phyloP scores from a whole-genome alignment of 2,113 vertebrate species.

The Eupsittula cactorum region DNA sequence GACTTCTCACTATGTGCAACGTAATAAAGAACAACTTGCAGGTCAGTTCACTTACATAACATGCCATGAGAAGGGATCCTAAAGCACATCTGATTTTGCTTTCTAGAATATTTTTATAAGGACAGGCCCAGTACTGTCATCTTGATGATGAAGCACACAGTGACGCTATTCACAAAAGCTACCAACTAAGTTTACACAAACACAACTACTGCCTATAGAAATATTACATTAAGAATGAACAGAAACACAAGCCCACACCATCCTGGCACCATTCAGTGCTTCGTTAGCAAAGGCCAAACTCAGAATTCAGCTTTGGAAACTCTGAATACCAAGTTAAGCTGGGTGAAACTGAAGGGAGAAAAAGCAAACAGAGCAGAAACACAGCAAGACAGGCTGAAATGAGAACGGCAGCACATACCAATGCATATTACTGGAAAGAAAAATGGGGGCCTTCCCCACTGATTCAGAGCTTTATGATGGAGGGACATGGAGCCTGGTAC shows the following conservation, averaged over 20 bases:
- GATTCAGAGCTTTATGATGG: not conserved
- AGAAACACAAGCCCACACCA: not conserved
- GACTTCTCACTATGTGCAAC: not conserved
- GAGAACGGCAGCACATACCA: not conserved
- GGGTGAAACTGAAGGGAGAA: not conserved
- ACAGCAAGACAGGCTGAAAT: not conserved
- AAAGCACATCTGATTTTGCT: not conserved
- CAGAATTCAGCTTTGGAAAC: not conserved
- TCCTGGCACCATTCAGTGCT: not conserved
- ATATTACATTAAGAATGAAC: not conserved
- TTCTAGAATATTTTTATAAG: not conserved
- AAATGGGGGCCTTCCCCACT: not conserved
- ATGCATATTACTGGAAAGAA: not conserved
- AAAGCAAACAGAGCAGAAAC: not conserved
- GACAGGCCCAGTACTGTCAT: not conserved
- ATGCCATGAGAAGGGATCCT: not conserved
- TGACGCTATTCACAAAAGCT: not conserved
- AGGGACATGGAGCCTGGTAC: not conserved
- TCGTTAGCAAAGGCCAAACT: not conserved
- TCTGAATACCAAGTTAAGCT: not conserved
- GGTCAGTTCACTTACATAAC: not conserved
- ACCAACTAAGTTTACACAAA: not conserved
- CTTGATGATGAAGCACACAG: not conserved
- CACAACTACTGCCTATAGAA: fast-evolving
- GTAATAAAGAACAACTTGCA: not conserved